Conservation (phyloP, 30 jellyfish, hydroid and myxozoan species). For the Hydractinia symbiolongicarpus region DNA sequence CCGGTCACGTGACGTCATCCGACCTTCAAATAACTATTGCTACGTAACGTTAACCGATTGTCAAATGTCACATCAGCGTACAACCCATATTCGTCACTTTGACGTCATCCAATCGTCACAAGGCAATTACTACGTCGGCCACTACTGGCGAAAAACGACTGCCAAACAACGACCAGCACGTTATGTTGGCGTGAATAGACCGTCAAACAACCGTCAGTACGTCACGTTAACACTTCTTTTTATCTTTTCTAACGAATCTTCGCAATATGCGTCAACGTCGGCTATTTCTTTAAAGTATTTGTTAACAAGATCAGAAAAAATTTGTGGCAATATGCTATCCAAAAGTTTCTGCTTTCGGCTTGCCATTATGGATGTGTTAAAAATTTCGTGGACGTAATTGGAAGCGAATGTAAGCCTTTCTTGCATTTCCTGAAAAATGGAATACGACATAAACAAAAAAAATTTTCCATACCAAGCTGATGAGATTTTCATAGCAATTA, state of each 20-base stretch:
- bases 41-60: no score
- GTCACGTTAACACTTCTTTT: slow-evolving; percentile 2
- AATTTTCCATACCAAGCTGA: no score
- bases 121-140: no score
- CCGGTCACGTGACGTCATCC: no score
- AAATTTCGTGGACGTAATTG: background rate
- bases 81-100: no score
- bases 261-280: slow-evolving; percentile 4
- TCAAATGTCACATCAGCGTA: no score
- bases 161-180: no score
- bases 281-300: background rate
- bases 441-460: background rate
- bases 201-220: background rate
- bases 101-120: no score
- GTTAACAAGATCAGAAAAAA: background rate
- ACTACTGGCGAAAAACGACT: no score
- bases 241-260: background rate
- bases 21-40: no score
- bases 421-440: background rate
- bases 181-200: no score
- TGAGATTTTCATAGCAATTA: no score
- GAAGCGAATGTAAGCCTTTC: background rate
- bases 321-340: background rate
- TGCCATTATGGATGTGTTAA: slow-evolving; percentile 8
- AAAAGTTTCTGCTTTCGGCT: background rate